A percentile compares a stretch with the other conserved stretches of the same genome.
Evolutionary conservation across 2,113 vertebrate species (phyloP).

Genomic region (Cololabis saira): DNA sequence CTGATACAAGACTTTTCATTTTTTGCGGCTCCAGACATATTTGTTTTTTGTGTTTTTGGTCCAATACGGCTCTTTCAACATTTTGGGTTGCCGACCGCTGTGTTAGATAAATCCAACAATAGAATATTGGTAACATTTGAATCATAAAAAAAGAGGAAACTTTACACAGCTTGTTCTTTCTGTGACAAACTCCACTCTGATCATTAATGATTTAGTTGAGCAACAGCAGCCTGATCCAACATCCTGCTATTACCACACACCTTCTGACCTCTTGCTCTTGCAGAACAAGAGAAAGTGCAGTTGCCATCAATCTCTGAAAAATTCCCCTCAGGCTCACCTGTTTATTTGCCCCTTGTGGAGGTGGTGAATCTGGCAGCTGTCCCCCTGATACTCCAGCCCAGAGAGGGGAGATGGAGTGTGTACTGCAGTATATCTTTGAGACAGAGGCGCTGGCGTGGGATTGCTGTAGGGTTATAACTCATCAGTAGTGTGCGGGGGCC

Average conservation of each 20-base stretch:
- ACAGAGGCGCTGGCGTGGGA: conserved; percentile 50
- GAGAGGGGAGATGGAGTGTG: conserved; percentile 41
- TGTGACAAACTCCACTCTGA: conserved; percentile 10
- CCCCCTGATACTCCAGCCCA: conserved; percentile 16
- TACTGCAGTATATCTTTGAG: conserved; percentile 55
- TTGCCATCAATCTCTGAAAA: conserved; percentile 40
- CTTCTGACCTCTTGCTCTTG: conserved; percentile 40
- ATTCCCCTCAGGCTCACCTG: conserved; percentile 46
- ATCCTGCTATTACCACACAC: conserved; percentile 54
- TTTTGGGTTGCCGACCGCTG: no score
- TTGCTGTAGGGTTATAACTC: conserved; percentile 60
- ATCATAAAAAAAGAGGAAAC: conserved; percentile 27
- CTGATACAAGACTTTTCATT: no score
- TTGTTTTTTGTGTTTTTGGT: no score
- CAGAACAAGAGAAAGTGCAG: conserved; percentile 46
- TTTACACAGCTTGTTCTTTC: conserved; percentile 1
- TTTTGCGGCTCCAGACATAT: no score
- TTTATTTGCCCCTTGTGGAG: conserved; percentile 58
- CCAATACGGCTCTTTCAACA: no score
- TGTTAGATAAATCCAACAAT: no score
- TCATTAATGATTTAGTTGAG: conserved; percentile 51
- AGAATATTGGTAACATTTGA: not conserved
- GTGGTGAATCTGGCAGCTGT: conserved; percentile 33
- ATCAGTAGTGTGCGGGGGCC: conserved; percentile 61
- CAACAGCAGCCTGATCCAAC: conserved; percentile 46